Evolutionary conservation across 2,113 vertebrate species (phyloP).

Genomic region (Calyptommatus sinebrachiatus): DNA sequence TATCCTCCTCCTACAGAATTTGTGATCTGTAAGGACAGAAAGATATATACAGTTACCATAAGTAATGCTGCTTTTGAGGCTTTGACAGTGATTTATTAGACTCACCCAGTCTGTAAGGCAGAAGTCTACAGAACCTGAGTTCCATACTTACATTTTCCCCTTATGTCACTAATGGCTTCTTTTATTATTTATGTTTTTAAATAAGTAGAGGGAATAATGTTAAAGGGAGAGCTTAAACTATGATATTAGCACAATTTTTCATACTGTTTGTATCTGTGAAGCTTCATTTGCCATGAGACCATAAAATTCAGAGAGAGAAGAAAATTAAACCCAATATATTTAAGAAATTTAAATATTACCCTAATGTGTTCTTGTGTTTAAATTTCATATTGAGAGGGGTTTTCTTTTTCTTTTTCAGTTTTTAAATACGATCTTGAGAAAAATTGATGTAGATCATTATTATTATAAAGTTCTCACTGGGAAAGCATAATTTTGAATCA

Average conservation of each 20-base stretch:
- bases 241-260: slow-evolving; percentile 20
- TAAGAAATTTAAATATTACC: not conserved
- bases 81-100: too few relatives aligned
- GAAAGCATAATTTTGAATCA: not conserved
- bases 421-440: not conserved
- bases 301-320: not conserved
- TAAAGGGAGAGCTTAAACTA: slow-evolving; percentile 5
- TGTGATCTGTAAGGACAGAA: too few relatives aligned
- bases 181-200: slow-evolving; percentile 3
- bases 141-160: not conserved
- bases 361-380: not conserved
- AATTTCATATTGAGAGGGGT: not conserved
- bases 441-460: not conserved
- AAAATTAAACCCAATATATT: slow-evolving; percentile 22
- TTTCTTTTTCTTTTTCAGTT: not conserved
- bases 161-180: not conserved
- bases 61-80: not conserved
- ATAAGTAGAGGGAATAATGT: not conserved
- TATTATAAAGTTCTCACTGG: not conserved
- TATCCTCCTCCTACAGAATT: too few relatives aligned
- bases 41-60: not conserved
- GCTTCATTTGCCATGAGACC: not conserved
- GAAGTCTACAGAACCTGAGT: not conserved
- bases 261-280: not conserved
- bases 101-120: too few relatives aligned